phyloP scores from a whole-genome alignment of 2,888 invertebrate genomes.

The Netelia melanura region DNA sequence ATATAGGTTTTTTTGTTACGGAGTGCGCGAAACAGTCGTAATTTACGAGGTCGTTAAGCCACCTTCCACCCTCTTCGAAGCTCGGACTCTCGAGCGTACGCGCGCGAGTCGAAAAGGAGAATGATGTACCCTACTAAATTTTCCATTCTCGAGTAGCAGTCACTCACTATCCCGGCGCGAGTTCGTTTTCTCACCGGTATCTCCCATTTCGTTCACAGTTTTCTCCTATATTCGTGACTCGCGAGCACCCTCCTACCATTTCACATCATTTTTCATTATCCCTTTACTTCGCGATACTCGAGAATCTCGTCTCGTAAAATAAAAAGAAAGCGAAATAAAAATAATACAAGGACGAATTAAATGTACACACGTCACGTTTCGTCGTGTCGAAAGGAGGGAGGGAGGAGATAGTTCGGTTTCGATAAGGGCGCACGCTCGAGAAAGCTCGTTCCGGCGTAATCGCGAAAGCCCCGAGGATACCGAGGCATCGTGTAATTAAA shows the following conservation, averaged over 20 bases:
- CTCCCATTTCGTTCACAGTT: constrained; percentile 47
- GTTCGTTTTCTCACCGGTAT: constrained; percentile 43
- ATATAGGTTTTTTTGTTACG: constrained; percentile 56
- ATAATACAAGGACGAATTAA: constrained; percentile 11
- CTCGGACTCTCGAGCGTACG: constrained; percentile 20
- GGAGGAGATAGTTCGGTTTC: neutral
- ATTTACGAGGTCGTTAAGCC: constrained; percentile 73
- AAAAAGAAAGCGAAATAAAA: constrained; percentile 52
- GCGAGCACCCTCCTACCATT: neutral
- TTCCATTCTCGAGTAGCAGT: constrained; percentile 65
- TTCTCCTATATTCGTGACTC: constrained; percentile 9
- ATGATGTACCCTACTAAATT: constrained; percentile 72
- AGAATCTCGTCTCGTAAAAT: constrained; percentile 14
- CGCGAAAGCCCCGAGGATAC: constrained; percentile 30
- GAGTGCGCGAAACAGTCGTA: constrained; percentile 68
- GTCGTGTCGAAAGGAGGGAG: neutral
- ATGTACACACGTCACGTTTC: constrained; percentile 59
- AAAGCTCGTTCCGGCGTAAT: constrained; percentile 25
- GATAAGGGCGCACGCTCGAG: neutral
- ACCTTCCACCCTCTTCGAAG: constrained; percentile 56
- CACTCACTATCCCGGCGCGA: constrained; percentile 63
- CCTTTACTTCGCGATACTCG: neutral
- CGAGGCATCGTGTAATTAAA: constrained; percentile 74
- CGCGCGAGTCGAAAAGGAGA: constrained; percentile 67
- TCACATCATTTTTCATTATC: constrained; percentile 28